Base-by-base conservation (phyloP, 2,888 invertebrate genomes). In the Eumacrocentrus americanus region DNA sequence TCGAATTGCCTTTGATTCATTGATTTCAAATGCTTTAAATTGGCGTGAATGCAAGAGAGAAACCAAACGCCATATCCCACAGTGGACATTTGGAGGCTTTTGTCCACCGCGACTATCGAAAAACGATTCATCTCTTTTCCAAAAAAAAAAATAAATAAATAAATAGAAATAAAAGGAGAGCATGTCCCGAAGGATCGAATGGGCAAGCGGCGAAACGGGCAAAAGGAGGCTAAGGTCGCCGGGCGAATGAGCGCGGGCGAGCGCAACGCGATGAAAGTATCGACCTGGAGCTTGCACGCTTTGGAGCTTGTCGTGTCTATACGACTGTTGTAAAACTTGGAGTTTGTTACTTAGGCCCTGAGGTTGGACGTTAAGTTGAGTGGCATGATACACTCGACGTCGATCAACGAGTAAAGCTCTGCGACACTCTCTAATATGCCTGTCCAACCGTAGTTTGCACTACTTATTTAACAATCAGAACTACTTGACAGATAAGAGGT, bases 211-310 rank as follows among this genome's bases (percentile, higher is more conserved):
- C 25, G 25, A 46, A 55, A 40, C 7, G 44, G 42, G 50, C 48
- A 38, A 47, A 60, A 60, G 54, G 59, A 59, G 59, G 59, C 59
- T 59, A 59, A 59, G 59, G 59, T 59, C 59, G 23, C 35, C 22
- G 35, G 34, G 47, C 46, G 38, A 55, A 55, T 35, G 55, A 50
- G 48, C 40, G 29, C 40, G 48, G 42, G 46, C 44, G 40, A 54
- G 56, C 40, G 38, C 46, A 60, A 60, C 50, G 54, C 60, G 50
- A 63, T 57, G 56, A 58, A 54, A 63, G 57, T 63, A 63, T 63
- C 63, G 63, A 63, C 50, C 57, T 50, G 35, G 25, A 54, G 25
- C 47, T 50, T 52, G 18, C 52, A 52, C 44, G 52, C 35, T 58
- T 46, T 35, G 2, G 16, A 23, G 18, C 35, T 20, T 14, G 29